Conservation (phyloP, 2,113 vertebrate species). For the Nettapus auritus region DNA sequence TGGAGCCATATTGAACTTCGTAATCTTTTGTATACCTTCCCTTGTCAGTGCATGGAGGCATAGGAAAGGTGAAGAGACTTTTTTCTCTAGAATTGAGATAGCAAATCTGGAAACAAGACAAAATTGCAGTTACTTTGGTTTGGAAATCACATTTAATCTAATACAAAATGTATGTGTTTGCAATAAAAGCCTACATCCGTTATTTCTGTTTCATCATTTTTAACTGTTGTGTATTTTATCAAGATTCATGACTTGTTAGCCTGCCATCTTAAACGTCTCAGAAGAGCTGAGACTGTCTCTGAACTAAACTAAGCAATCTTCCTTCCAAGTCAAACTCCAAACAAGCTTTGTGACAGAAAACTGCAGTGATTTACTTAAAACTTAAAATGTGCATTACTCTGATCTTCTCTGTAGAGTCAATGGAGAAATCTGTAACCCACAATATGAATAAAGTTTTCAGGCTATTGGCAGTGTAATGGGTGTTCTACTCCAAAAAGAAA, state of each 20-base stretch:
- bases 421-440: not conserved
- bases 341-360: not conserved
- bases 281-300: not conserved
- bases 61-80: not conserved
- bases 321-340: not conserved
- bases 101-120: not conserved
- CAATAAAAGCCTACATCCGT: not conserved
- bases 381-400: not conserved
- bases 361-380: not conserved
- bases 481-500: not conserved
- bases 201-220: not conserved
- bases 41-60: not conserved
- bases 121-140: not conserved
- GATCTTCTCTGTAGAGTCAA: not conserved
- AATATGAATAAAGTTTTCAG: not conserved
- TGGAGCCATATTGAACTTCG: not conserved
- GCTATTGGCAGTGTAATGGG: not conserved
- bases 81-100: not conserved
- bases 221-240: not conserved
- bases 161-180: not conserved
- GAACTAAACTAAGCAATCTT: not conserved
- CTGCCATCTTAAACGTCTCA: not conserved
- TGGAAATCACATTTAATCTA: not conserved
- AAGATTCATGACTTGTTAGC: not conserved
- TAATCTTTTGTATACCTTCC: not conserved